Conservation (phyloP, 92 coral and sea anemone genomes). For the Galaxea fascicularis region DNA sequence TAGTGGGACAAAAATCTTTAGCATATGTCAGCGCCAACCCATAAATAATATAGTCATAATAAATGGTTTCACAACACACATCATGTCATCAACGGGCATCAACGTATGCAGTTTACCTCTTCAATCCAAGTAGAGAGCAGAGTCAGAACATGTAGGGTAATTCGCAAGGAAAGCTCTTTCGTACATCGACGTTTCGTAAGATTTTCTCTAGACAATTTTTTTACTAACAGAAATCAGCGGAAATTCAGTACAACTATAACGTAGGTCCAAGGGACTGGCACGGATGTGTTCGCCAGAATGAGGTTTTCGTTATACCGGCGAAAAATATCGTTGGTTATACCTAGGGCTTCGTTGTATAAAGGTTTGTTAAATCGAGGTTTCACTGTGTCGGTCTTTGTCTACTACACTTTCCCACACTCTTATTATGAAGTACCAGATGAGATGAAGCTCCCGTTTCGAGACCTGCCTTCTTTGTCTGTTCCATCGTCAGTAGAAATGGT, state of each 20-base stretch:
- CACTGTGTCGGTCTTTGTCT: slow-evolving; percentile 36
- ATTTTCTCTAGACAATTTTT: not conserved
- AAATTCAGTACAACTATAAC: too few relatives aligned
- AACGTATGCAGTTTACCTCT: not conserved
- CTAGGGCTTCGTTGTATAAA: too few relatives aligned
- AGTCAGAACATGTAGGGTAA: slow-evolving; percentile 6
- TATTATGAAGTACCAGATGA: slow-evolving; percentile 49
- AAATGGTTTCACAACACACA: too few relatives aligned
- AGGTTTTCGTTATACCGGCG: too few relatives aligned
- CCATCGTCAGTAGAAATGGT: slow-evolving; percentile 47
- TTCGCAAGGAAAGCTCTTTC: not conserved
- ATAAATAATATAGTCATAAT: too few relatives aligned
- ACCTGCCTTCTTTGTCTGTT: slow-evolving; percentile 18
- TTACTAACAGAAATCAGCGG: not conserved
- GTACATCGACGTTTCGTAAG: slow-evolving; percentile 1
- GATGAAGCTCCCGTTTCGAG: slow-evolving; percentile 36
- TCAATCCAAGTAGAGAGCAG: not conserved
- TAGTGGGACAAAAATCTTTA: too few relatives aligned
- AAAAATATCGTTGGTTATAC: too few relatives aligned
- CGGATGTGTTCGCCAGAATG: too few relatives aligned
- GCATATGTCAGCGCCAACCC: too few relatives aligned
- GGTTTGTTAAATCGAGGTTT: too few relatives aligned
- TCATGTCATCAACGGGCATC: too few relatives aligned
- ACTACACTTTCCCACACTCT: slow-evolving; percentile 31
- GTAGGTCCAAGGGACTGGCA: too few relatives aligned